Conservation (phyloP, 1,140 invertebrate species). For the Eulimnadia texana region DNA sequence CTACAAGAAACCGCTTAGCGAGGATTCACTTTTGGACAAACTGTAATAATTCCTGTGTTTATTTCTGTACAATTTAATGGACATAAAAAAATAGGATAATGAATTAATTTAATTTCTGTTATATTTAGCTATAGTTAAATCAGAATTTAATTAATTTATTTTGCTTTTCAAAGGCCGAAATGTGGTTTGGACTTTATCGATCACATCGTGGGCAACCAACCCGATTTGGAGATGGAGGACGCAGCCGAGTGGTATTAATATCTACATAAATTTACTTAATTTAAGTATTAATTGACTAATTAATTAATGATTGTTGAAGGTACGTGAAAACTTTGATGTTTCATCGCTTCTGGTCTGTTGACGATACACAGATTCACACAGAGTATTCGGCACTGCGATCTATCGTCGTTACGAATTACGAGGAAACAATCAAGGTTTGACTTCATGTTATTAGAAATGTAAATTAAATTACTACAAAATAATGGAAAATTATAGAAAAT, state of each 20-base stretch:
- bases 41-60: slow-evolving; percentile 45
- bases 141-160: slow-evolving; percentile 18
- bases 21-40: slow-evolving; percentile 43
- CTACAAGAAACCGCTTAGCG: slow-evolving; percentile 38
- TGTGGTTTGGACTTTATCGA: slow-evolving; percentile 79
- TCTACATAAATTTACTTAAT: neutral
- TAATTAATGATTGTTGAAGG: slow-evolving; percentile 30
- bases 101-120: too few species aligned
- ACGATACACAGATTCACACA: slow-evolving; percentile 90
- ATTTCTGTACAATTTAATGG: neutral
- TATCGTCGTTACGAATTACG: slow-evolving; percentile 92
- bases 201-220: slow-evolving; percentile 95
- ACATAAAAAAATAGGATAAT: too few species aligned
- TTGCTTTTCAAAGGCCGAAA: slow-evolving; percentile 42
- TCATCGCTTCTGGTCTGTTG: slow-evolving; percentile 98
- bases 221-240: slow-evolving; percentile 75
- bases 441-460: slow-evolving; percentile 13
- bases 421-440: slow-evolving; percentile 83
- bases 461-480: neutral
- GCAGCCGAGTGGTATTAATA: slow-evolving; percentile 60
- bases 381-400: slow-evolving; percentile 90
- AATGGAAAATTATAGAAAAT: too few species aligned
- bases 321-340: slow-evolving; percentile 88
- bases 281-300: neutral
- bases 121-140: neutral